Evolutionary conservation across 2,113 vertebrate genomes (phyloP), one percentile per base, ranked within the genome.

Genomic region (Notiomystis cincta): DNA sequence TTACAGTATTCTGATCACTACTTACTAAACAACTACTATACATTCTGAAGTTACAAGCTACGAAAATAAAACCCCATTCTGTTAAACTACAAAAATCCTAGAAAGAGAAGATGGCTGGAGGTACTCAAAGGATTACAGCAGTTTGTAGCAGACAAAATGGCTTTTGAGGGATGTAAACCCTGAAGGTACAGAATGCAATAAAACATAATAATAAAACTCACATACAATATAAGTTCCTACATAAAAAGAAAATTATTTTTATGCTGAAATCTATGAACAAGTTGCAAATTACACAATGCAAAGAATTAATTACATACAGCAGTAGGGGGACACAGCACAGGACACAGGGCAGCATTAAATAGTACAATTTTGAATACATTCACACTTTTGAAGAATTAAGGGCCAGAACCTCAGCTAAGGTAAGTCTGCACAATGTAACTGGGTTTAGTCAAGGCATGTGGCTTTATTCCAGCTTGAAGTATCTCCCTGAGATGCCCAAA

Each of bases 11-110:
- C 91, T 60, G 69, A 85, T 87, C 60, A 58, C 87, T 95, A 89
- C 62, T 72, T 42, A 72, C 66, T 84, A 67, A 92, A 61, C 42
- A 96, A 93, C 69, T 87, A 62, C 79, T 93, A 69, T 64, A 96
- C 18, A 37, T 86, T 82, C 45, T 51, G 71, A 90, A 95, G 71
- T 96, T 70, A 97, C 40, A 95, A 45, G 37, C 79, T 98, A 96
- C 90, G 97, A 97, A 98, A 97, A 97, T 97, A 98, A 98, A 93
- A 96, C 93, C 92, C 90, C 93, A 57, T 93, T 94, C 66, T 94
- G 58, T 88, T 90, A 38, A 80, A 72, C 88, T 96, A 92, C 94
- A 93, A 97, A 97, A 94, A 67, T 21, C 48, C 80, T 87, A 87
- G 61, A 92, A 94, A 93, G 79, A 94, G 75, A 81, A 93, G 76